These are phyloP conservation scores for Dallia pectoralis DNA, from an alignment of 2,797 vertebrate species.

Conservation along the genomic window DNA sequence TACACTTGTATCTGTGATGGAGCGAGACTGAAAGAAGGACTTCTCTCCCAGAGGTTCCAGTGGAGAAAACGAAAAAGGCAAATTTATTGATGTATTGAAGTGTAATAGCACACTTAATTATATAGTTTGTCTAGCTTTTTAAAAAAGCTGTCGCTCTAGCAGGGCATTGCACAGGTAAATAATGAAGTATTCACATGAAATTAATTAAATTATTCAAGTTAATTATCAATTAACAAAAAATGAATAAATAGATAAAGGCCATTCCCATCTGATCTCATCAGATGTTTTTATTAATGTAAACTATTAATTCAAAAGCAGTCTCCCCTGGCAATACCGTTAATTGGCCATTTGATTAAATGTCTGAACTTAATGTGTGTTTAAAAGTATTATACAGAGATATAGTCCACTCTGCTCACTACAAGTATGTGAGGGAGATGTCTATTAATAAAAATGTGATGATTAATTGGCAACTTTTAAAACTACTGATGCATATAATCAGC, in stretches of 20 bases:
- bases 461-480: slow-evolving; percentile 55
- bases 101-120: neutral
- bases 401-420: slow-evolving; percentile 37
- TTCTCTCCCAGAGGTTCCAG: no score
- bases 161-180: slow-evolving; percentile 55
- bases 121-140: neutral
- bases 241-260: slow-evolving; percentile 63
- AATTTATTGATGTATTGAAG: neutral
- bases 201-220: slow-evolving; percentile 44
- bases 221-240: slow-evolving; percentile 48
- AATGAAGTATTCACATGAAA: slow-evolving; percentile 55
- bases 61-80: no score
- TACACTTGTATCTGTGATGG: slow-evolving; percentile 1
- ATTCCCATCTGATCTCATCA: slow-evolving; percentile 39
- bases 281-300: slow-evolving; percentile 54
- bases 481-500: slow-evolving; percentile 58
- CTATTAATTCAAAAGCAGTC: slow-evolving; percentile 59
- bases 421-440: slow-evolving; percentile 47
- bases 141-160: neutral
- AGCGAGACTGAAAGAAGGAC: slow-evolving; percentile 13
- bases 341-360: slow-evolving; percentile 72
- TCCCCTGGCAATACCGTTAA: slow-evolving; percentile 70
- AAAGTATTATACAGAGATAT: slow-evolving; percentile 55
- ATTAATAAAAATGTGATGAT: slow-evolving; percentile 65
- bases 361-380: slow-evolving; percentile 57